phyloP scores from a whole-genome alignment of 2,797 vertebrate genomes.

The Nannoperca obscura region DNA sequence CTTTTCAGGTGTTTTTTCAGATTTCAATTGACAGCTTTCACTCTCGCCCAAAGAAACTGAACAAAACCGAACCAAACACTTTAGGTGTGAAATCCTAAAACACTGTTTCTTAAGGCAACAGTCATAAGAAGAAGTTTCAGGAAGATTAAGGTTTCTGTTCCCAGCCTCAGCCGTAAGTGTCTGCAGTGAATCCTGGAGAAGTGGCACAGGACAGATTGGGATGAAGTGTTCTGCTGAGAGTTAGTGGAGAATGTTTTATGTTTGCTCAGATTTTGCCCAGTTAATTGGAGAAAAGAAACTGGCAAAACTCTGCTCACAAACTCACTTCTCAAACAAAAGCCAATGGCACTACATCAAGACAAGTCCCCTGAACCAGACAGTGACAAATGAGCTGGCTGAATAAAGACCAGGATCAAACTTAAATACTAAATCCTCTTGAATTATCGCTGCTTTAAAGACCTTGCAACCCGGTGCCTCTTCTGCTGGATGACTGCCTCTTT shows the following conservation, averaged over 20 bases:
- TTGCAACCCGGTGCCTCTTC: slow-evolving; percentile 20
- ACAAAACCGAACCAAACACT: background rate
- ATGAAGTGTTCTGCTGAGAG: slow-evolving; percentile 4
- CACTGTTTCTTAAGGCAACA: background rate
- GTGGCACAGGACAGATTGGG: slow-evolving; percentile 4
- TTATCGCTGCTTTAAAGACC: slow-evolving; percentile 57
- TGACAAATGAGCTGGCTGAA: slow-evolving; percentile 56
- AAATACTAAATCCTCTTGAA: slow-evolving; percentile 59
- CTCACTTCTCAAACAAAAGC: slow-evolving; percentile 21
- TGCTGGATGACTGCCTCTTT: slow-evolving; percentile 31
- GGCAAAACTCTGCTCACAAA: slow-evolving; percentile 20
- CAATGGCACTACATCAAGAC: slow-evolving; percentile 38
- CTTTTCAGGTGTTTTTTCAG: background rate
- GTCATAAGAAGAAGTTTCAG: background rate
- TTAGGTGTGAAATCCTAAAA: background rate
- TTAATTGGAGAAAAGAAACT: slow-evolving; percentile 41
- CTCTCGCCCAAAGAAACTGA: background rate
- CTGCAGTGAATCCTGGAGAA: slow-evolving; percentile 14
- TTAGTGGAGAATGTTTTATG: slow-evolving; percentile 27
- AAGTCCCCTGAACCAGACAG: slow-evolving; percentile 39
- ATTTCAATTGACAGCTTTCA: background rate
- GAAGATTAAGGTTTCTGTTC: background rate
- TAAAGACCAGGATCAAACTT: slow-evolving; percentile 46
- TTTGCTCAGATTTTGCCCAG: slow-evolving; percentile 20
- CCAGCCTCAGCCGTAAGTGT: background rate